Percentiles rank a stretch among this genome's conserved stretches.
phyloP scores from a whole-genome alignment of 92 coral and sea anemone genomes.

The Phenganax stokvisi region DNA sequence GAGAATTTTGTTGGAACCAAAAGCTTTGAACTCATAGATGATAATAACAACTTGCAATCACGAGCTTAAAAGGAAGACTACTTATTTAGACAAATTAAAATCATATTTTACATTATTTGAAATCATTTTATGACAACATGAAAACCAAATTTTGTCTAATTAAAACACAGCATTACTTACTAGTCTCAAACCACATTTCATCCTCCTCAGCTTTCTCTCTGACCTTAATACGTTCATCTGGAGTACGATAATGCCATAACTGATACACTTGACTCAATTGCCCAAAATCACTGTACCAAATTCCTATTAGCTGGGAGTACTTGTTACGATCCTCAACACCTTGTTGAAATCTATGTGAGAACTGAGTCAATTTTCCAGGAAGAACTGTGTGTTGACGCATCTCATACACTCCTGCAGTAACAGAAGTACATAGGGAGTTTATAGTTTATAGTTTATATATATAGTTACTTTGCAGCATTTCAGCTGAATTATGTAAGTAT shows the following conservation, averaged over 20 bases:
- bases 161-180: slow-evolving; percentile 26
- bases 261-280: slow-evolving; percentile 53
- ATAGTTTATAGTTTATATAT: background rate
- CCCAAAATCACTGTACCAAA: slow-evolving; percentile 82
- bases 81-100: background rate
- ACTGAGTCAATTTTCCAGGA: slow-evolving; percentile 71
- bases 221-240: slow-evolving; percentile 64
- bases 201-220: slow-evolving; percentile 49
- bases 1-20: slow-evolving; percentile 78
- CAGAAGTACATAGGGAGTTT: background rate
- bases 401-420: slow-evolving; percentile 72
- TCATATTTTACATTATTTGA: too few species aligned
- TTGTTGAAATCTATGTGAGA: slow-evolving; percentile 66
- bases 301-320: slow-evolving; percentile 66
- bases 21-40: slow-evolving; percentile 55
- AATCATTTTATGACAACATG: background rate
- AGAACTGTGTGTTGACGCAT: slow-evolving; percentile 54
- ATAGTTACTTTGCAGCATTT: too few species aligned
- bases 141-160: background rate
- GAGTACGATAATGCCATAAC: slow-evolving; percentile 64
- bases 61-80: slow-evolving; percentile 59
- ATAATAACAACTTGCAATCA: slow-evolving; percentile 53
- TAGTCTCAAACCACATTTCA: slow-evolving; percentile 80
- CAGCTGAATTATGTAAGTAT: too few species aligned
- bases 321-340: slow-evolving; percentile 68